Evolutionary conservation across 1,140 invertebrate genomes (phyloP).

Genomic region (Leptonema lineaticorne): DNA sequence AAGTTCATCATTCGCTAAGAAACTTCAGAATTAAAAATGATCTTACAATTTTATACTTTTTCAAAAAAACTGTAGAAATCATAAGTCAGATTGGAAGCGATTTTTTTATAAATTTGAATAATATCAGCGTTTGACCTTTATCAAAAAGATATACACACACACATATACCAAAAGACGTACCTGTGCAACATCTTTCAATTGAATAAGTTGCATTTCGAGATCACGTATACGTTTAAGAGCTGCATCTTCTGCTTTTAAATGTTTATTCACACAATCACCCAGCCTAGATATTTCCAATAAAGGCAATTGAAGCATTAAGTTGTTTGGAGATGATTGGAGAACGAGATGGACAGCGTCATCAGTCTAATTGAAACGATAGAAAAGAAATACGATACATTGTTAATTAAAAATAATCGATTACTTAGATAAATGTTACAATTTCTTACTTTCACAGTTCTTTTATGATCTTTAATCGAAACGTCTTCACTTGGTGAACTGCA

Average conservation of each 20-base stretch:
- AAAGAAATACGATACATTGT: background rate
- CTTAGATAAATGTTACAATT: background rate
- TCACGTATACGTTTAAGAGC: constrained; percentile 72
- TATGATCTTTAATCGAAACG: constrained; percentile 69
- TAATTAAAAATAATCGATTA: background rate
- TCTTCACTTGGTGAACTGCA: constrained; percentile 76
- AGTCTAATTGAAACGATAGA: background rate
- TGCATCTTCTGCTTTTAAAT: constrained; percentile 70
- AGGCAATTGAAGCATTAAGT: constrained; percentile 47
- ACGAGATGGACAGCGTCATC: constrained; percentile 4
- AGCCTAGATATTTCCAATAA: constrained; percentile 61
- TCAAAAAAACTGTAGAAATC: too few relatives aligned
- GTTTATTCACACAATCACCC: constrained; percentile 66
- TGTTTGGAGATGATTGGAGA: constrained; percentile 26
- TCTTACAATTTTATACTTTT: too few relatives aligned
- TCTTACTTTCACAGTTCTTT: constrained; percentile 20
- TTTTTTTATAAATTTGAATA: too few relatives aligned
- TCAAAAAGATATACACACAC: too few relatives aligned
- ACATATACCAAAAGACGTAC: constrained; percentile 55
- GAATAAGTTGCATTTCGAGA: constrained; percentile 69
- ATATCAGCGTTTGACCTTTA: too few relatives aligned
- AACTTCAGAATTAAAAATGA: too few relatives aligned
- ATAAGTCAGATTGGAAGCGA: too few relatives aligned
- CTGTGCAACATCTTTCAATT: constrained; percentile 63
- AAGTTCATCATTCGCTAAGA: too few relatives aligned